Conservation (phyloP, 1,140 invertebrate genomes). For the Lamellibrachia luymesi region DNA sequence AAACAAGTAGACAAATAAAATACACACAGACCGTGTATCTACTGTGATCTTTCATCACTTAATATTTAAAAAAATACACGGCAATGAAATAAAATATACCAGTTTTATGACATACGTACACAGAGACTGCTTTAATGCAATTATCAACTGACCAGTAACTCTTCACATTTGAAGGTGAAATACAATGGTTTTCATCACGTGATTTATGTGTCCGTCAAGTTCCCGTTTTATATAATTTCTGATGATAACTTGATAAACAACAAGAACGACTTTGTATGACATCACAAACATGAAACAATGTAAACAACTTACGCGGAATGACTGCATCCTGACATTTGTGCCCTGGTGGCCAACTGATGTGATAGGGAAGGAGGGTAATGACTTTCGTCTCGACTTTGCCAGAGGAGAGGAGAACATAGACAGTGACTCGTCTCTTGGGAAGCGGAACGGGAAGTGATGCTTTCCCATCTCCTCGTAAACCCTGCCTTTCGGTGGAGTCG, state of each 20-base stretch:
- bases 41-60: background rate
- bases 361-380: background rate
- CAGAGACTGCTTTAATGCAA: no score
- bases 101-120: no score
- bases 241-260: background rate
- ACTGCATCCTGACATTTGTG: background rate
- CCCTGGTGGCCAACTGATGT: background rate
- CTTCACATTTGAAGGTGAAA: no score
- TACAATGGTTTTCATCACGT: no score
- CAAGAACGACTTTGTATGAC: background rate
- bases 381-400: background rate
- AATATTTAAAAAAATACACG: no score
- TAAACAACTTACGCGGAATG: background rate
- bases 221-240: no score
- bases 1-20: background rate
- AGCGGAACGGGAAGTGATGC: background rate
- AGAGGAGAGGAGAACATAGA: background rate
- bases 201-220: no score
- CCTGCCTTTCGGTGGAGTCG: background rate
- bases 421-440: background rate
- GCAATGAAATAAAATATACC: no score
- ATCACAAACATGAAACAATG: background rate
- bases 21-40: background rate
- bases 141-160: no score
- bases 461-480: background rate